Evolutionary conservation across 2,888 invertebrate genomes (phyloP), one percentile per base, ranked within the genome.

Genomic region (Pachliopta kotzebuea): DNA sequence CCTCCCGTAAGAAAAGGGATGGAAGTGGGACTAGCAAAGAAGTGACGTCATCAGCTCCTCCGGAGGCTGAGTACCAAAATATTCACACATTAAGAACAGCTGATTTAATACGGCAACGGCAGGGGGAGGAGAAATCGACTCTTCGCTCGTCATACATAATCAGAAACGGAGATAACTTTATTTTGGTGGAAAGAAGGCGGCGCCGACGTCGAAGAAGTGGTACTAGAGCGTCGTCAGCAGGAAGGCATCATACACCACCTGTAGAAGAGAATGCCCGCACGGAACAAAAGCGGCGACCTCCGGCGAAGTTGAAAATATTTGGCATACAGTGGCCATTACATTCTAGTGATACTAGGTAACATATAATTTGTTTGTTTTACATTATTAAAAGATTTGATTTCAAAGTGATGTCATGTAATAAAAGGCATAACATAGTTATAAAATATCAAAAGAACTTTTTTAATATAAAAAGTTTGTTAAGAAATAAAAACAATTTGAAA

Each of bases 1-100:
- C 92, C 88, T 91, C 92, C 84, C 92, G 92, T 64, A 91, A 91
- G 84, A 92, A 92, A 87, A 89, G 91, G 88, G 92, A 92, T 85
- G 91, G 91, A 86, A 91, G 90, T 76, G 91, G 90, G 70, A 86
- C 90, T 73, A 90, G 90, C 75, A 81, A 75, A 71, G 90, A 91
- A 83, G 87, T 84, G 80, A 84, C 86, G 71, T 72, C 85, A 71
- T 72, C 83, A 37, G 81, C 84, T 60, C 89, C 87, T 29, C 86
- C 75, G 20, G 92, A 92, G 69, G 90, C 84, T n/a, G 91, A 92
- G 72, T 91, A 91, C 68, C 91, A 91, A 80, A 91, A 91, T 69
- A 91, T 91, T 71, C 91, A 91, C 69, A 91, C 91, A 37, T 68
- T 91, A 68, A 79, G 91, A 86, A 91, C 91, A 85, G 91, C 91